Evolutionary conservation across 2,797 vertebrate species (phyloP).

Genomic region (Hozukius guyotensis): DNA sequence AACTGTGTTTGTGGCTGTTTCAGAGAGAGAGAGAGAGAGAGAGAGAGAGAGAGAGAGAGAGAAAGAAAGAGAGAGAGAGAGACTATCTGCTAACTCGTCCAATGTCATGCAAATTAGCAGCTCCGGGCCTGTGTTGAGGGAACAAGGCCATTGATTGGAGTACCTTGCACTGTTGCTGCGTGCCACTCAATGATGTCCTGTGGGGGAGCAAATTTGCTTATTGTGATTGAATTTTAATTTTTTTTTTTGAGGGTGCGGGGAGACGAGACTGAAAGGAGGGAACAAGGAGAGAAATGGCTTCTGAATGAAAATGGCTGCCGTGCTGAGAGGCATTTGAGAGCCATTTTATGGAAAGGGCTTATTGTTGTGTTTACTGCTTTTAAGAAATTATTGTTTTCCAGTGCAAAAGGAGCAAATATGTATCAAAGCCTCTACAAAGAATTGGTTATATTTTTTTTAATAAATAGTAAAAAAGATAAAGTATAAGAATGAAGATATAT

Average conservation of each 20-base stretch:
- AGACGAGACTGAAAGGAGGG: conserved; percentile 7
- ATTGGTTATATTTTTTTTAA: background rate
- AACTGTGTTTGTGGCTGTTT: conserved; percentile 35
- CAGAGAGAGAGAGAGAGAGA: background rate
- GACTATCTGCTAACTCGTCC: conserved; percentile 44
- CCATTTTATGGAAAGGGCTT: background rate
- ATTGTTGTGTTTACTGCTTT: background rate
- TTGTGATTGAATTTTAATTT: conserved; percentile 76
- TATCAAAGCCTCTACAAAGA: background rate
- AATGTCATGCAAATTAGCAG: conserved; percentile 77
- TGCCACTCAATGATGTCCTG: conserved; percentile 63
- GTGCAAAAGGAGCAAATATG: background rate
- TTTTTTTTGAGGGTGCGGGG: conserved; percentile 29
- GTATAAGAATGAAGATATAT: background rate
- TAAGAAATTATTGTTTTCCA: background rate
- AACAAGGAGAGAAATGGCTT: conserved; percentile 20
- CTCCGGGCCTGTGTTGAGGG: conserved; percentile 57
- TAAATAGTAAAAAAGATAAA: background rate
- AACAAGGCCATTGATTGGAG: conserved; percentile 82
- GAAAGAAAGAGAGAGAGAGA: conserved; percentile 12
- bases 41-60: background rate
- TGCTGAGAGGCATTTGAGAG: background rate
- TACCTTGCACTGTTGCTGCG: conserved; percentile 58
- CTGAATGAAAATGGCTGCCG: conserved; percentile 28
- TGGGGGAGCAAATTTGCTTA: conserved; percentile 77